A percentile compares a stretch with the other conserved stretches of the same genome.
These are phyloP conservation scores for Ophion ellenae DNA, from an alignment of 2,888 invertebrate genomes.

Conservation along the genomic window DNA sequence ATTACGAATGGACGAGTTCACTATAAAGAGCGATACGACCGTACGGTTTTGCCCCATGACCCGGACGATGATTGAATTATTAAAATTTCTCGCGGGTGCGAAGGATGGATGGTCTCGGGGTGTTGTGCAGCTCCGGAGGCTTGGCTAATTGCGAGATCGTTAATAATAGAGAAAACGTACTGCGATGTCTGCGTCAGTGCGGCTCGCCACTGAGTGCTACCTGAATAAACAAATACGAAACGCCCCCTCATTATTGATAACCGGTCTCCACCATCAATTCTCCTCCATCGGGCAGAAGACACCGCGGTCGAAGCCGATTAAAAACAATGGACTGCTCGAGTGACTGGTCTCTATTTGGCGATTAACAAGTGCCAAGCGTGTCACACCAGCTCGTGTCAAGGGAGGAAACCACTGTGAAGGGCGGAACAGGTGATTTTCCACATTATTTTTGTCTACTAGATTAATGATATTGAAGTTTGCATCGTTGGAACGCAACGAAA, in stretches of 20 bases:
- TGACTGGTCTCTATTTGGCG: conserved; percentile 39
- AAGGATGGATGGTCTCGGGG: conserved; percentile 75
- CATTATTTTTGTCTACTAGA: no score
- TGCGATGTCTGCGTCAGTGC: conserved; percentile 60
- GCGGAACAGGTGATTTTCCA: no score
- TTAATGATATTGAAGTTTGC: no score
- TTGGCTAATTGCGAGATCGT: conserved; percentile 80
- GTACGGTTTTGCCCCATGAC: conserved; percentile 7
- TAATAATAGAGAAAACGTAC: conserved; percentile 77
- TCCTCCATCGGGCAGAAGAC: conserved; percentile 60
- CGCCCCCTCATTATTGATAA: conserved; percentile 79
- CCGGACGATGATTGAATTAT: conserved; percentile 78
- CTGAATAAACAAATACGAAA: conserved; percentile 82
- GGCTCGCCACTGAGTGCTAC: conserved; percentile 79
- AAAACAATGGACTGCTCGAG: conserved; percentile 53
- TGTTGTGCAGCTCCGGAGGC: conserved; percentile 72
- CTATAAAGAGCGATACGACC: neutral
- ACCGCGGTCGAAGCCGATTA: conserved; percentile 32
- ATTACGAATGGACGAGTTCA: neutral
- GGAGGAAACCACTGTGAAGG: no score
- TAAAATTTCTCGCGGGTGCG: conserved; percentile 79
- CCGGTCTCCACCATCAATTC: neutral
- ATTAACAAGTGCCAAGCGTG: conserved; percentile 18
- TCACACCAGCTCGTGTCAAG: neutral
- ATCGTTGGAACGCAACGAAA: no score